These are phyloP conservation scores for Drosophila dunni DNA, from an alignment of 1,140 invertebrate genomes.

Conservation along the genomic window DNA sequence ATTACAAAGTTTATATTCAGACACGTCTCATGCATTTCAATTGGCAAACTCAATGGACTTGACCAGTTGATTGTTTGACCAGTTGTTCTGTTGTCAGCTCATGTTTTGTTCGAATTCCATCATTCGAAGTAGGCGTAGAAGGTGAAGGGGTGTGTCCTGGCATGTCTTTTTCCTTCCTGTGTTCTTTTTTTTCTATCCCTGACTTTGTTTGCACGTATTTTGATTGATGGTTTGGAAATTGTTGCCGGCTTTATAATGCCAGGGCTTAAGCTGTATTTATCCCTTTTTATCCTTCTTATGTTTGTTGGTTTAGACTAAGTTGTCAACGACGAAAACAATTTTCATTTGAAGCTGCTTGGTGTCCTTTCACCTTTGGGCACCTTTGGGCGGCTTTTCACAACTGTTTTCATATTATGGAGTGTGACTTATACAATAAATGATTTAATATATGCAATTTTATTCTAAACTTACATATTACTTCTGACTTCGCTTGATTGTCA, in stretches of 20 bases:
- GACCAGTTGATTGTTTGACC: constrained; percentile 40
- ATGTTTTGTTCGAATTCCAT: constrained; percentile 35
- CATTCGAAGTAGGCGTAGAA: constrained; percentile 55
- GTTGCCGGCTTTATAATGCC: constrained; percentile 41
- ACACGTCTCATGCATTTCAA: constrained; percentile 53
- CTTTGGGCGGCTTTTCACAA: too few species aligned
- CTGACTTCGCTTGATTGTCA: too few species aligned
- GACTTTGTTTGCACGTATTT: constrained; percentile 35
- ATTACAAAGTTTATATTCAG: constrained; percentile 14
- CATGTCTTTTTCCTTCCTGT: constrained; percentile 9
- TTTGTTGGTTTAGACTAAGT: constrained; percentile 9
- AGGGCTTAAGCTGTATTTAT: constrained; percentile 17
- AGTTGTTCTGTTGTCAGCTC: constrained; percentile 19
- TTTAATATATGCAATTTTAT: too few species aligned
- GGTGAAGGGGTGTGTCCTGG: neutral
- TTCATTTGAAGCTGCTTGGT: constrained; percentile 4
- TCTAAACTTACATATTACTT: too few species aligned
- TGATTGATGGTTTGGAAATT: constrained; percentile 59
- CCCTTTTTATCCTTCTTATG: constrained; percentile 22
- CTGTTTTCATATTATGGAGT: too few species aligned
- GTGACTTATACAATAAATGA: too few species aligned
- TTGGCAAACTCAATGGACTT: constrained; percentile 60
- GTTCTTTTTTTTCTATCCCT: neutral
- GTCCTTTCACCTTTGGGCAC: neutral
- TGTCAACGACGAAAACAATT: neutral